Evolutionary conservation across 2,888 invertebrate genomes (phyloP).

Genomic region (Lycia hirtaria): DNA sequence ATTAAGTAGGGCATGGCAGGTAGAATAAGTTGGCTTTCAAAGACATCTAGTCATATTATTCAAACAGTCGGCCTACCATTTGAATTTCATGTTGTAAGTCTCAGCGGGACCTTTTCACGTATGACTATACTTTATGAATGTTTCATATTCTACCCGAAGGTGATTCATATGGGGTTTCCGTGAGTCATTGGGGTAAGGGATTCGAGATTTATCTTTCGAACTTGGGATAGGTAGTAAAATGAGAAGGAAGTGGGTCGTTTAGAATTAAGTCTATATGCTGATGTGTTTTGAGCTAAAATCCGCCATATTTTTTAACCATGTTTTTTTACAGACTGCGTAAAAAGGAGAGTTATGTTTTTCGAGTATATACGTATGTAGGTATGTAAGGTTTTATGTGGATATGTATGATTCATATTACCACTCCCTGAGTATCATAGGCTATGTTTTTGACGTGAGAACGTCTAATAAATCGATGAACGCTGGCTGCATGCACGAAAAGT

Average conservation of each 20-base stretch:
- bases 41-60: conserved; percentile 11
- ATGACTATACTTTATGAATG: conserved; percentile 28
- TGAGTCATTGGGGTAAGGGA: conserved; percentile 11
- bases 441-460: no score
- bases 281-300: not conserved
- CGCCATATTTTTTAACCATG: no score
- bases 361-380: no score
- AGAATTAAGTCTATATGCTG: not conserved
- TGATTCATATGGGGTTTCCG: conserved; percentile 20
- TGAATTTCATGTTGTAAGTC: conserved; percentile 30
- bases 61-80: conserved; percentile 13
- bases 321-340: no score
- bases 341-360: no score
- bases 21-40: not conserved
- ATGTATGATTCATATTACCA: no score
- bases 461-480: no score
- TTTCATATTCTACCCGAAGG: conserved; percentile 26
- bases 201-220: conserved; percentile 16
- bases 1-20: no score
- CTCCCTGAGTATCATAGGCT: no score
- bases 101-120: conserved; percentile 8
- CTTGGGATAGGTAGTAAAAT: no score
- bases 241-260: not conserved
- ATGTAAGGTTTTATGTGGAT: no score
- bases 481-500: no score